Conservation (phyloP, 2,888 invertebrate species). For the Drosophila prolongata region DNA sequence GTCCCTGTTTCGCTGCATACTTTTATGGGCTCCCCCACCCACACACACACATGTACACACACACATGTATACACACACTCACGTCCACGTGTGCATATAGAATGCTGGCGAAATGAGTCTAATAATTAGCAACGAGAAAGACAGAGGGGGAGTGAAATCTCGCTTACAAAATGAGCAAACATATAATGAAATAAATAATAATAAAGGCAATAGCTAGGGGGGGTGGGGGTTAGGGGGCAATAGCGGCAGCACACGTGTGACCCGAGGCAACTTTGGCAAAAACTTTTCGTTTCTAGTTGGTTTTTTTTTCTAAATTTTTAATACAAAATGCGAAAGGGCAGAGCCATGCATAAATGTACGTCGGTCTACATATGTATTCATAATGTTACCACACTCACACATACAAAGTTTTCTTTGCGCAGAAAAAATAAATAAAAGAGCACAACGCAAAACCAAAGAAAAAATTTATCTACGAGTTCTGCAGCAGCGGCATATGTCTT, state of each 20-base stretch:
- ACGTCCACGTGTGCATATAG: conserved; percentile 38
- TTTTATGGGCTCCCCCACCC: background rate
- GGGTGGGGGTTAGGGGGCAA: conserved; percentile 10
- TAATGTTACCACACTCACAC: conserved; percentile 22
- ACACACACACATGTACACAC: background rate
- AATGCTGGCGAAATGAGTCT: conserved; percentile 60
- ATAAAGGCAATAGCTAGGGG: conserved; percentile 26
- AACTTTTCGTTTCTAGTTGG: conserved; percentile 35
- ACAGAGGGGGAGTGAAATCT: conserved; percentile 12
- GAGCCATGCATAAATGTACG: conserved; percentile 23
- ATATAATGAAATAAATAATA: conserved; percentile 38
- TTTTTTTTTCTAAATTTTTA: conserved; percentile 60
- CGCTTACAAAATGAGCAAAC: conserved; percentile 28
- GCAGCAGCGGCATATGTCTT: conserved; percentile 50
- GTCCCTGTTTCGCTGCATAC: conserved; percentile 2
- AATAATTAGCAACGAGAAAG: conserved; percentile 60
- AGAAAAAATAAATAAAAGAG: conserved; percentile 3
- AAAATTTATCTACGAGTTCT: conserved; percentile 37
- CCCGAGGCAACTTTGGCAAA: conserved; percentile 46
- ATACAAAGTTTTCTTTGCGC: conserved; percentile 23
- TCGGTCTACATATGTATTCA: conserved; percentile 31
- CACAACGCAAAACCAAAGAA: conserved; percentile 5
- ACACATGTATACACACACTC: background rate
- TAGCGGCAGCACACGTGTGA: conserved; percentile 9
- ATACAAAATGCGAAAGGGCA: conserved; percentile 52